phyloP scores from a whole-genome alignment of 2,888 invertebrate species.

The Teleogryllus oceanicus region DNA sequence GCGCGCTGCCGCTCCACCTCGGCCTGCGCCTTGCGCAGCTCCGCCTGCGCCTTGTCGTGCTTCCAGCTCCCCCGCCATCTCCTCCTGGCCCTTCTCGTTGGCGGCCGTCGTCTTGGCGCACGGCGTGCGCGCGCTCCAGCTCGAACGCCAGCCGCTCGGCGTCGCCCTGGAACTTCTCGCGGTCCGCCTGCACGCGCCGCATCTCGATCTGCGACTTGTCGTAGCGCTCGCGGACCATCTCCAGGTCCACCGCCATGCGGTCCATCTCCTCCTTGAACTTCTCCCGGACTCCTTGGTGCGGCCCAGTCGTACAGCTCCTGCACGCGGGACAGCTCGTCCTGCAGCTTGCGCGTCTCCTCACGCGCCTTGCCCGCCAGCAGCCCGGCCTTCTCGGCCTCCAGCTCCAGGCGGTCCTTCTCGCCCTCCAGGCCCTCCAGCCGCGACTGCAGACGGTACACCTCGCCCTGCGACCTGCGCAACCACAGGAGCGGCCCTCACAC shows the following conservation, averaged over 20 bases:
- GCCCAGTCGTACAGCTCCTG: slow-evolving; percentile 86
- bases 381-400: slow-evolving; percentile 82
- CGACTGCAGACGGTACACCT: slow-evolving; percentile 82
- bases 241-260: slow-evolving; percentile 71
- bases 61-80: slow-evolving; percentile 84
- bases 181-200: slow-evolving; percentile 75
- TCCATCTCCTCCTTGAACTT: slow-evolving; percentile 83
- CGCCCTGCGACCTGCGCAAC: slow-evolving; percentile 75
- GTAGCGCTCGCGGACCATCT: slow-evolving; percentile 82
- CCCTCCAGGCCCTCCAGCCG: slow-evolving; percentile 83
- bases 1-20: slow-evolving; percentile 67
- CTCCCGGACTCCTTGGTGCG: slow-evolving; percentile 84
- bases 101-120: slow-evolving; percentile 79
- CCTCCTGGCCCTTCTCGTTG: slow-evolving; percentile 86
- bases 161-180: slow-evolving; percentile 81
- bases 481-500: background rate
- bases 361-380: slow-evolving; percentile 74
- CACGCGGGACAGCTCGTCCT: slow-evolving; percentile 78
- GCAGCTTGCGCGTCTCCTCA: slow-evolving; percentile 80
- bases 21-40: slow-evolving; percentile 74
- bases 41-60: slow-evolving; percentile 78
- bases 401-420: slow-evolving; percentile 79
- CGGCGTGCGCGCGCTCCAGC: slow-evolving; percentile 81
- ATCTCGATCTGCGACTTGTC: slow-evolving; percentile 85
- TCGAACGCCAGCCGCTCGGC: slow-evolving; percentile 81